Percentiles rank a stretch among this genome's conserved stretches.
Conservation (phyloP, 2,113 vertebrate species). For the Podiceps cristatus region DNA sequence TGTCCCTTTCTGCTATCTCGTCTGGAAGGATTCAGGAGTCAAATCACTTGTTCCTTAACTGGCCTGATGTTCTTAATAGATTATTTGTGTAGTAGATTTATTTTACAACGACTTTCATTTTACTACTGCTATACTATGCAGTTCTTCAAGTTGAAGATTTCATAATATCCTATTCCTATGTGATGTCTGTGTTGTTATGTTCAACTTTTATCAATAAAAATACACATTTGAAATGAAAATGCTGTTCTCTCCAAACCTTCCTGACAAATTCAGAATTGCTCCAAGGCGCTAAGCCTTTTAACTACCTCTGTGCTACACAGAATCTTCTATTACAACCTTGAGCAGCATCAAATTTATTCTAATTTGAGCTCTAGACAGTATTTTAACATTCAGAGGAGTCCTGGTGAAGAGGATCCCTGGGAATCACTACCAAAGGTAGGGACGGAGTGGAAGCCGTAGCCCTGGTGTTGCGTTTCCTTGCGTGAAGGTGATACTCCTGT, state of each 20-base stretch:
- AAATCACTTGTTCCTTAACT: background rate
- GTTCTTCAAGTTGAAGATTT: conserved; percentile 4
- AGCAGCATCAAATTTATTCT: background rate
- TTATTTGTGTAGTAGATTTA: background rate
- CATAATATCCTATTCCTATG: background rate
- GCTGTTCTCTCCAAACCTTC: background rate
- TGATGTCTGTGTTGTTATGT: background rate
- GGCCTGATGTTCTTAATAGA: background rate
- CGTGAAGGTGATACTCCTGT: background rate
- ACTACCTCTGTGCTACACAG: background rate
- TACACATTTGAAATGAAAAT: background rate
- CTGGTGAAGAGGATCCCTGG: background rate
- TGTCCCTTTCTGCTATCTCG: background rate
- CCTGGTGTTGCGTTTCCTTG: background rate
- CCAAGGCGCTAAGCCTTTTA: background rate
- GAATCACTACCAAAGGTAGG: background rate
- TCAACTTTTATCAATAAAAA: conserved; percentile 22
- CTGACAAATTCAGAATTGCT: background rate
- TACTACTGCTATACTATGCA: background rate
- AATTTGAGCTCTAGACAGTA: background rate
- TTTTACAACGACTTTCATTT: background rate
- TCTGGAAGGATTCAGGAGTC: background rate
- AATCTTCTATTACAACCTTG: background rate
- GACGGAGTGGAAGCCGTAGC: background rate
- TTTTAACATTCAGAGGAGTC: background rate